These are phyloP conservation scores for Psittacara wagleri DNA, from an alignment of 2,113 vertebrate species.

Conservation along the genomic window DNA sequence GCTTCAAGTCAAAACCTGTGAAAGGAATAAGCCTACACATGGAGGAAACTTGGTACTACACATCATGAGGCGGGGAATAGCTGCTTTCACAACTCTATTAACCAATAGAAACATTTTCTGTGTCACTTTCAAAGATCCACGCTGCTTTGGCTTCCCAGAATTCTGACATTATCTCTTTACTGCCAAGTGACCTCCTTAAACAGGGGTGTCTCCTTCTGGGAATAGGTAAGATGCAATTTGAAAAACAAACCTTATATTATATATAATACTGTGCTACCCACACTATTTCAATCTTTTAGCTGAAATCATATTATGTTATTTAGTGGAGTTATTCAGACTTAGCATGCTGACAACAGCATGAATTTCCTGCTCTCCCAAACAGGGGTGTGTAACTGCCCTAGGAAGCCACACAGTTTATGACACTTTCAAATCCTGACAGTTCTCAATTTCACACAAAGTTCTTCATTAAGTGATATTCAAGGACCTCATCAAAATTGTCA, in stretches of 20 bases:
- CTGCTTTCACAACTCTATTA: not conserved
- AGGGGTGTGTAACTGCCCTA: constrained; percentile 16
- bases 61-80: not conserved
- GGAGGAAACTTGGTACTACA: not conserved
- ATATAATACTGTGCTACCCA: not conserved
- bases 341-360: not conserved
- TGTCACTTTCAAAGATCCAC: not conserved
- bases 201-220: not conserved
- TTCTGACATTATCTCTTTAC: not conserved
- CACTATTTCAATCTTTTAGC: not conserved
- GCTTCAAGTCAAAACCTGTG: not conserved
- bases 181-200: not conserved
- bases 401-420: constrained; percentile 42
- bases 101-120: not conserved
- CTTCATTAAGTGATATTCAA: constrained; percentile 45
- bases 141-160: not conserved
- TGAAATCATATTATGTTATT: not conserved
- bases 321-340: not conserved
- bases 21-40: fast-evolving
- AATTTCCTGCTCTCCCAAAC: not conserved
- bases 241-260: not conserved
- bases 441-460: not conserved
- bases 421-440: constrained; percentile 52
- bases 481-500: not conserved
- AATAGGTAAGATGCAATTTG: not conserved